A percentile compares a stretch with the other conserved stretches of the same genome.
These are phyloP conservation scores for Andrena flavipes DNA, from an alignment of 2,888 invertebrate species.

Conservation along the genomic window DNA sequence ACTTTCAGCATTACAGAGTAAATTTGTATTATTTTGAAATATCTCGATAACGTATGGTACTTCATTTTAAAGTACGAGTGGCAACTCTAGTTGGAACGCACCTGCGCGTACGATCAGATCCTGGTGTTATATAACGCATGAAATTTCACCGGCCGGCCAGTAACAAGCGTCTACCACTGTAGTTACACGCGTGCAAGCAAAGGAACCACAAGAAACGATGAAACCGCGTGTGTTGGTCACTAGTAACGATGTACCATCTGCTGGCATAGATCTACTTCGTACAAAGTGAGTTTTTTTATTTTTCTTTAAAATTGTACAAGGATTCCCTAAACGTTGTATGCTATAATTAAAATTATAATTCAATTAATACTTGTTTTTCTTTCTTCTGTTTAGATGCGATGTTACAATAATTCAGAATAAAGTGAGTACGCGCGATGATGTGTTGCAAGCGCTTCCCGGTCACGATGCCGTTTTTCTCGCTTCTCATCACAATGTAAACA, in stretches of 20 bases:
- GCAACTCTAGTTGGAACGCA: slow-evolving; percentile 14
- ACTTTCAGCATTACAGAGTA: too few relatives aligned
- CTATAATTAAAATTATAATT: neutral
- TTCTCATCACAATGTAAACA: slow-evolving; percentile 81
- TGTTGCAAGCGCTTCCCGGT: slow-evolving; percentile 75
- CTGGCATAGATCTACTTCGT: slow-evolving; percentile 84
- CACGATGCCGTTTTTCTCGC: slow-evolving; percentile 78
- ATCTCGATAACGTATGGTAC: too few relatives aligned
- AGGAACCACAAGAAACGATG: slow-evolving; percentile 74
- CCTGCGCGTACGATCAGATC: slow-evolving; percentile 40
- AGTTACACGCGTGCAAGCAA: neutral
- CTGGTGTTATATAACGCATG: slow-evolving; percentile 50
- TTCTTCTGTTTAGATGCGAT: slow-evolving; percentile 73
- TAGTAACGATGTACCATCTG: slow-evolving; percentile 84
- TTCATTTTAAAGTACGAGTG: too few relatives aligned
- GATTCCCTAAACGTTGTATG: too few relatives aligned
- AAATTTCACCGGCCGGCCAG: neutral
- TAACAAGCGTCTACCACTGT: slow-evolving; percentile 3
- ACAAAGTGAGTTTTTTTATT: slow-evolving; percentile 79
- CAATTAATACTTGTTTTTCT: neutral
- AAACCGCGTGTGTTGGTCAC: slow-evolving; percentile 85
- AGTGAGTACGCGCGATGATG: slow-evolving; percentile 65
- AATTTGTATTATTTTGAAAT: too few relatives aligned
- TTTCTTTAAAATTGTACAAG: neutral
- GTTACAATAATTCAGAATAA: slow-evolving; percentile 75